Percentiles rank a stretch among this genome's conserved stretches.
phyloP scores from a whole-genome alignment of 2,888 invertebrate species.

The Heteromyza rotundicornis region DNA sequence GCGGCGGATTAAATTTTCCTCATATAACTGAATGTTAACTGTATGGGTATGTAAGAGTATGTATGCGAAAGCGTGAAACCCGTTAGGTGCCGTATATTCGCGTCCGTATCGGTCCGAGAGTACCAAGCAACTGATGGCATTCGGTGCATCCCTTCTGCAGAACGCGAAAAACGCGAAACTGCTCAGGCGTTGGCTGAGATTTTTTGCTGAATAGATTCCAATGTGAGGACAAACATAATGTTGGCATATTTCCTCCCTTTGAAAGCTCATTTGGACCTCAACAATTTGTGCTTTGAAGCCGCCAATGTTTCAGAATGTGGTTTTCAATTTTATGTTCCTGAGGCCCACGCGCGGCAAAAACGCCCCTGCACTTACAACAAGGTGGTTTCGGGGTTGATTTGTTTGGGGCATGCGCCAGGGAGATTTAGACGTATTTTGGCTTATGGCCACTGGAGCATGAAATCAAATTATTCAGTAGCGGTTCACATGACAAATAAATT shows the following conservation, averaged over 20 bases:
- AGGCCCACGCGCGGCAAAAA: not conserved
- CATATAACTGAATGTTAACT: not conserved
- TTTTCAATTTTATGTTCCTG: no score
- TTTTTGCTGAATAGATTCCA: no score
- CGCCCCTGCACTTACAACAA: not conserved
- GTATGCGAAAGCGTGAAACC: slow-evolving; percentile 3
- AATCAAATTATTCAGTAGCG: not conserved
- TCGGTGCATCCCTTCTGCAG: slow-evolving; percentile 11
- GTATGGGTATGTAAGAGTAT: not conserved
- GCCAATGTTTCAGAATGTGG: no score
- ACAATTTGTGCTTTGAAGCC: not conserved
- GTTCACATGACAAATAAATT: no score
- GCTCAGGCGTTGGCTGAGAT: no score
- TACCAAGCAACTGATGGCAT: slow-evolving; percentile 25
- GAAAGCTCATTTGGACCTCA: not conserved
- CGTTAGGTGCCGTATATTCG: slow-evolving; percentile 11
- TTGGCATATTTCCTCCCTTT: no score
- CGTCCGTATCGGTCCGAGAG: slow-evolving; percentile 20
- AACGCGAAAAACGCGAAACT: no score
- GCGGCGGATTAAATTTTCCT: slow-evolving; percentile 5
- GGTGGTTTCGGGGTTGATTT: not conserved
- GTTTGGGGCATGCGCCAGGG: not conserved
- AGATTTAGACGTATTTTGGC: not conserved
- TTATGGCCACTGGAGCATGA: not conserved
- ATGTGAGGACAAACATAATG: no score